A percentile compares a stretch with the other conserved stretches of the same genome.
Conservation (phyloP, 2,888 invertebrate genomes). For the Osmoderma eremita region DNA sequence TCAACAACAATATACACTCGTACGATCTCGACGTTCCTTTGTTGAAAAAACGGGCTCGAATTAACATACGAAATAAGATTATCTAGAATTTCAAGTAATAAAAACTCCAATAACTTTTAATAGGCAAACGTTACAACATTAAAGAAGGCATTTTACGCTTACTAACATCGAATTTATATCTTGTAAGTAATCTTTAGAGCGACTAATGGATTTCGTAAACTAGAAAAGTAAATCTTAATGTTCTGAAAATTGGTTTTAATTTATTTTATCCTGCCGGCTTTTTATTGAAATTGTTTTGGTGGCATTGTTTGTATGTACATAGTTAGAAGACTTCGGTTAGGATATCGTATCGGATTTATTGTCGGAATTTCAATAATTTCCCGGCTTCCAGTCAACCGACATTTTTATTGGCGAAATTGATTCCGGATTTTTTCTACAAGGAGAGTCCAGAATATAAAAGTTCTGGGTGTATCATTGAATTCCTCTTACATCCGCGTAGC, state of each 20-base stretch:
- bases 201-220: slow-evolving; percentile 9
- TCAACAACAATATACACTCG: not conserved
- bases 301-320: not conserved
- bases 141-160: not conserved
- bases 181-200: not conserved
- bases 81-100: not conserved
- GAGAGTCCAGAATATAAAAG: too few species aligned
- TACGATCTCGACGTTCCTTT: slow-evolving; percentile 6
- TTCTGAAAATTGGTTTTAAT: slow-evolving; percentile 7
- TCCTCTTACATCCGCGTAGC: too few species aligned
- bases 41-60: not conserved
- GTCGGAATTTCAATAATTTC: not conserved
- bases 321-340: not conserved
- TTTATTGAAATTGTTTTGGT: not conserved
- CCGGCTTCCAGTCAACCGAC: not conserved
- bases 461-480: too few species aligned
- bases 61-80: slow-evolving; percentile 5
- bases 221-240: not conserved
- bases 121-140: not conserved
- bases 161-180: not conserved
- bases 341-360: not conserved
- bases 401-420: not conserved
- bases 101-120: slow-evolving; percentile 8
- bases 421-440: too few species aligned
- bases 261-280: not conserved